Evolutionary conservation across 2,113 vertebrate species (phyloP), one percentile per base, ranked within the genome.

Genomic region (Talpa occidentalis): DNA sequence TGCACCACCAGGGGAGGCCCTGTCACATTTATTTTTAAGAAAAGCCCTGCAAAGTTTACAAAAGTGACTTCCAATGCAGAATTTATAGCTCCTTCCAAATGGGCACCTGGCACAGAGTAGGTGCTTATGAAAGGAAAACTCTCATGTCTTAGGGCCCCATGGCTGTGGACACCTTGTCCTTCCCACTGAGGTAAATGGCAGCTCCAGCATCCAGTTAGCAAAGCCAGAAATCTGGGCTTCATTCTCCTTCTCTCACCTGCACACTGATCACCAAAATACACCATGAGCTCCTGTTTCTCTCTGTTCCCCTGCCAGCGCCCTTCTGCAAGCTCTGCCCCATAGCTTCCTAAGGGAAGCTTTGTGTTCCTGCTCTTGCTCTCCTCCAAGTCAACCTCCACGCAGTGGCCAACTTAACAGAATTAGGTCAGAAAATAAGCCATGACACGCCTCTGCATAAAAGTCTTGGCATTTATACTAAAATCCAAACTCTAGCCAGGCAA

Each of bases 281-380:
- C 32, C 28, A 19, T 8, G n/a, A 24, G 32, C 11, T 10, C 6
- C n/a, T 42, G 15, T 62, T 86, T 64, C 32, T 44, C 15, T 67
- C 59, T 5, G 3, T 4, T 3, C 10, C 21, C 35, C 26, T 66
- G 6, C 21, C n/a, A 4, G 32, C 19, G 10, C 47, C 19, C 21
- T 6, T 22, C 6, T 2, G 1, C 4, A 21, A 49, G 5, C 35
- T 10, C 44, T 26, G 2, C 11, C 0, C 0, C 16, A 0, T 67
- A 67, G 22, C 42, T 26, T 73, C 56, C n/a, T 28, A 10, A 32
- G 2, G 21, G 69, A 28, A 28, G 15, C n/a, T 7, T 52, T 6
- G 0, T 11, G 16, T 49, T 24, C 44, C 40, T 24, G 1, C 32
- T 62, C 30, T 52, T 12, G 15, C 24, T 10, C 56, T 77, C 32